Percentiles rank a stretch among this genome's conserved stretches.
phyloP scores from a whole-genome alignment of 2,113 vertebrate genomes.

The Barnardius zonarius region DNA sequence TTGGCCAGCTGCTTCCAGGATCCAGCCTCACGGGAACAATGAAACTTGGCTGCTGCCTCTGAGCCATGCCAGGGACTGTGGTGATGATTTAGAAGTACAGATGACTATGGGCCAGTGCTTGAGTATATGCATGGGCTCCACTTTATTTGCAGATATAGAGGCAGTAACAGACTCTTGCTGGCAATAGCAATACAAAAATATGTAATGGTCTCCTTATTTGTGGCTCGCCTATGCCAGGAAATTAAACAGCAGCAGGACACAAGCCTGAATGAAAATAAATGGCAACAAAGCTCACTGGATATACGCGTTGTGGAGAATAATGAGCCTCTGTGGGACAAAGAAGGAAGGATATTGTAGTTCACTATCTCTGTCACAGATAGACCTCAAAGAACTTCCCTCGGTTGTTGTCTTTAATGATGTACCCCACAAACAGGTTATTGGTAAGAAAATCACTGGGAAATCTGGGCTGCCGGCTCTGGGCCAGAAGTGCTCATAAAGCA shows the following conservation, averaged over 20 bases:
- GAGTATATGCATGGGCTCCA: neutral
- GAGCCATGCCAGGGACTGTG: neutral
- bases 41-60: neutral
- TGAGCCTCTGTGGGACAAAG: neutral
- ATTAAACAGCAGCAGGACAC: neutral
- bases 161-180: neutral
- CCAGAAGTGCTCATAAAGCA: neutral
- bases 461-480: neutral
- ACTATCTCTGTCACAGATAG: neutral
- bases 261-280: neutral
- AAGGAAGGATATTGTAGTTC: neutral
- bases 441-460: neutral
- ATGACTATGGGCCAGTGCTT: rapidly evolving
- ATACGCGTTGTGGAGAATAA: neutral
- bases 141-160: neutral
- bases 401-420: neutral
- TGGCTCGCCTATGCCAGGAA: neutral
- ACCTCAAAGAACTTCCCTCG: neutral
- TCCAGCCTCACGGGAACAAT: neutral
- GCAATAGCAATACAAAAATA: neutral
- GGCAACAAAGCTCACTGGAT: neutral
- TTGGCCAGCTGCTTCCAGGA: neutral
- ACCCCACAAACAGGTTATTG: neutral
- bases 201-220: neutral
- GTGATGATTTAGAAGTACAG: neutral